phyloP scores from a whole-genome alignment of 1,140 invertebrate genomes.

The Aphelinus atriplicis region DNA sequence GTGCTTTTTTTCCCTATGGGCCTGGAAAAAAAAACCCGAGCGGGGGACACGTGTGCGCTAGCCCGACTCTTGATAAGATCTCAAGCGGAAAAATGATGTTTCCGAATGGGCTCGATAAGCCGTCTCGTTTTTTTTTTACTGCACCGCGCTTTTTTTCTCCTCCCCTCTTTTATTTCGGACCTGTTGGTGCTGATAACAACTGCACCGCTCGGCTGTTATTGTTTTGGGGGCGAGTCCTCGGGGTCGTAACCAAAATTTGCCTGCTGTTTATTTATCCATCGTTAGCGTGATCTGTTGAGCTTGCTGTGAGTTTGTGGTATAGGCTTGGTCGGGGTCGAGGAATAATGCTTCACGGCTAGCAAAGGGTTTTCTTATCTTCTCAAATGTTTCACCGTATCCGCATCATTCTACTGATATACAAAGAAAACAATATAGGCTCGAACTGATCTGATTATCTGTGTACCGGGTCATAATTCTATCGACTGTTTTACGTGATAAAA shows the following conservation, averaged over 20 bases:
- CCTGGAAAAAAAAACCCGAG: constrained; percentile 1
- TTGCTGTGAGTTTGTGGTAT: too few relatives aligned
- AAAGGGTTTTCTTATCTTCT: too few relatives aligned
- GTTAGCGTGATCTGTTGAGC: constrained; percentile 1
- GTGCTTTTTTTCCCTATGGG: constrained; percentile 1
- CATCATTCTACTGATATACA: too few relatives aligned
- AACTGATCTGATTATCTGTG: too few relatives aligned
- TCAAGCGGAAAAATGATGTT: constrained; percentile 40
- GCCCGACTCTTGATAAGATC: constrained; percentile 29
- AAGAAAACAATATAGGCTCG: too few relatives aligned
- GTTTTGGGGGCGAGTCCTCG: background rate
- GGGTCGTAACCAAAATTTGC: constrained; percentile 20
- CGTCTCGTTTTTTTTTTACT: constrained; percentile 1
- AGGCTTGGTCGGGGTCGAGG: too few relatives aligned
- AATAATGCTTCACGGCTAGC: too few relatives aligned
- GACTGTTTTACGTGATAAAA: too few relatives aligned
- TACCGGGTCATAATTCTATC: too few relatives aligned
- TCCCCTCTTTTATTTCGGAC: background rate
- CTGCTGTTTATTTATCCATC: constrained; percentile 5
- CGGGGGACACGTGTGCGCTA: constrained; percentile 1
- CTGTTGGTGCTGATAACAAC: constrained; percentile 21
- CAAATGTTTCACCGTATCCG: too few relatives aligned
- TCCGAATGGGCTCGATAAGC: constrained; percentile 30
- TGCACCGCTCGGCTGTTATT: constrained; percentile 11
- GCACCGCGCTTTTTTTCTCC: background rate